Evolutionary conservation across 2,797 vertebrate genomes (phyloP).

Genomic region (Falco naumanni): DNA sequence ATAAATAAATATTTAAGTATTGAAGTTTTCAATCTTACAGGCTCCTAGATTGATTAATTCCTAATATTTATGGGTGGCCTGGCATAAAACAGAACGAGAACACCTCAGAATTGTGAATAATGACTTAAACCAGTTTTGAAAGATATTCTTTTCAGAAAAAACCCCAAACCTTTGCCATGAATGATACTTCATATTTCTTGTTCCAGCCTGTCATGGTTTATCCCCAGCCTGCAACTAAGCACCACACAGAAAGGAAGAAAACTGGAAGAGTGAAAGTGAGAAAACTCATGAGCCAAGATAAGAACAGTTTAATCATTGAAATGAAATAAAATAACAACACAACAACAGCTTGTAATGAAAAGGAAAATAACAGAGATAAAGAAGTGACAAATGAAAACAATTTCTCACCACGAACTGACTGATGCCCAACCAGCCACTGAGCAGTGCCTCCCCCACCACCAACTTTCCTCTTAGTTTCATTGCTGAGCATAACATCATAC

Average conservation of each 20-base stretch:
- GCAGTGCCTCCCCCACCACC: rapidly evolving
- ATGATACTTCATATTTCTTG: background rate
- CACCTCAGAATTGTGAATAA: background rate
- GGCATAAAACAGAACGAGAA: background rate
- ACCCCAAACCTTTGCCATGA: background rate
- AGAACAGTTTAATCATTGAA: background rate
- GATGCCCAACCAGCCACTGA: too few species aligned
- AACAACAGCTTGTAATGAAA: background rate
- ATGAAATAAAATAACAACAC: background rate
- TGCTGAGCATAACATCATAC: background rate
- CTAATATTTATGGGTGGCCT: background rate
- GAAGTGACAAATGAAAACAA: background rate
- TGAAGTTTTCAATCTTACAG: background rate
- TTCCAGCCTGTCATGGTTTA: background rate
- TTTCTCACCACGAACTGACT: rapidly evolving
- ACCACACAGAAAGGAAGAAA: background rate
- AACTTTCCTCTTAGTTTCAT: background rate
- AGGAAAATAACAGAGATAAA: background rate
- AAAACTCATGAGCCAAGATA: background rate
- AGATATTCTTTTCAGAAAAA: background rate
- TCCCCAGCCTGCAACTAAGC: too few species aligned
- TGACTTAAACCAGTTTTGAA: background rate
- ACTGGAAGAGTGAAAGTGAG: background rate
- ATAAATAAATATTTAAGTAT: background rate
- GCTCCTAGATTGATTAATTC: background rate